Evolutionary conservation across 2,797 vertebrate genomes (phyloP).

Genomic region (Scomberomorus guttatus): DNA sequence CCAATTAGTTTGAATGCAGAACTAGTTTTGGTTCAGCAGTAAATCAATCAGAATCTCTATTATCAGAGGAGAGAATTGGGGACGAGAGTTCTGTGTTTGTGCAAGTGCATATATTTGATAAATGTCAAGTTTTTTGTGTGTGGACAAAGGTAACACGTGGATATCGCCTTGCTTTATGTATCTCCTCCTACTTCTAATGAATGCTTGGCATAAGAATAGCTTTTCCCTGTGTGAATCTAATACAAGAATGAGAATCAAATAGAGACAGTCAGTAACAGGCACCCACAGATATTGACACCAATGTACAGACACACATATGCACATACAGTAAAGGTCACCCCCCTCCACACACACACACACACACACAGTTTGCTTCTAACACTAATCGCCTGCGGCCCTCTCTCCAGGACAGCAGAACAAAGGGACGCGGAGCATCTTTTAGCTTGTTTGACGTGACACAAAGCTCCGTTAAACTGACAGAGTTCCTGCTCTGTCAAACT

Average conservation of each 20-base stretch:
- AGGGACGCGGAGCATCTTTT: slow-evolving; percentile 57
- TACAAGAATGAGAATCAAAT: not conserved
- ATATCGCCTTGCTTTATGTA: not conserved
- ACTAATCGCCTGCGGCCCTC: slow-evolving; percentile 49
- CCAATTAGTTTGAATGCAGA: slow-evolving; percentile 74
- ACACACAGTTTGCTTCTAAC: slow-evolving; percentile 36
- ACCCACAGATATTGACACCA: slow-evolving; percentile 14
- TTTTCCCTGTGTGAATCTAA: not conserved
- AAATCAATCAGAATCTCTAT: slow-evolving; percentile 68
- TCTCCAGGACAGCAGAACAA: slow-evolving; percentile 63
- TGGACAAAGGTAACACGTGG: not conserved
- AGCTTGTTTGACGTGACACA: slow-evolving; percentile 67
- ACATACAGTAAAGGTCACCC: slow-evolving; percentile 44
- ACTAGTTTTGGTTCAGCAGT: slow-evolving; percentile 64
- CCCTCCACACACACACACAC: slow-evolving; percentile 18
- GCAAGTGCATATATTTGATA: slow-evolving; percentile 1
- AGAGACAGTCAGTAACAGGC: not conserved
- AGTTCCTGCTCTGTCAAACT: slow-evolving; percentile 69
- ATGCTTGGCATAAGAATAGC: not conserved
- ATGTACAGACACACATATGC: slow-evolving; percentile 4
- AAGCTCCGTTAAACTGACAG: slow-evolving; percentile 69
- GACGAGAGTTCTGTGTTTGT: slow-evolving; percentile 17
- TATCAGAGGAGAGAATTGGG: slow-evolving; percentile 57
- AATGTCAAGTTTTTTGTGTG: slow-evolving; percentile 24
- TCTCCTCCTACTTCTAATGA: not conserved